Conservation (phyloP, 2,797 vertebrate species). For the Hydrophis major region DNA sequence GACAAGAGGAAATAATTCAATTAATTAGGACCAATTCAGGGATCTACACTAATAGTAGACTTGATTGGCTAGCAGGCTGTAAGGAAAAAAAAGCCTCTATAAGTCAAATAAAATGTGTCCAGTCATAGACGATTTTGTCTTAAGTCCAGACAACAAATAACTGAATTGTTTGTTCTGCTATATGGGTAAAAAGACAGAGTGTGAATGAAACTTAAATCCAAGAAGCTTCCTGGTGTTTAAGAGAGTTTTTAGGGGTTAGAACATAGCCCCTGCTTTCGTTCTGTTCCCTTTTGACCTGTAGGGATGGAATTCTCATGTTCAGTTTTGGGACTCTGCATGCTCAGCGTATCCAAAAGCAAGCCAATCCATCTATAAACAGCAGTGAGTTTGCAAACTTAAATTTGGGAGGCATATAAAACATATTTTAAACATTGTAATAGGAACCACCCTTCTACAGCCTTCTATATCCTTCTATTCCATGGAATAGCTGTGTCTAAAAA, state of each 20-base stretch:
- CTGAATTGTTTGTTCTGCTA: background rate
- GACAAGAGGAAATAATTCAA: constrained; percentile 44
- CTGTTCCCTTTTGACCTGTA: no score
- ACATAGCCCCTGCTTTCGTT: background rate
- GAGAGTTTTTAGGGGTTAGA: background rate
- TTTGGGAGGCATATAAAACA: background rate
- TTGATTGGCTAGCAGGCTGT: constrained; percentile 3
- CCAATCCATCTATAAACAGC: background rate
- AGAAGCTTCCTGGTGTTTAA: background rate
- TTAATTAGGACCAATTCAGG: constrained; percentile 44
- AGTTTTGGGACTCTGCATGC: background rate
- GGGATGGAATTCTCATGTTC: background rate
- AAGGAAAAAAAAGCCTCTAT: background rate
- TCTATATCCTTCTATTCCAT: background rate
- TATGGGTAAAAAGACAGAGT: background rate
- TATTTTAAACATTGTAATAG: background rate
- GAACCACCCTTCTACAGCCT: background rate
- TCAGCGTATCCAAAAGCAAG: background rate
- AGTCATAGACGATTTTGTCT: background rate
- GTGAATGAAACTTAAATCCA: background rate
- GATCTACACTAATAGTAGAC: constrained; percentile 3
- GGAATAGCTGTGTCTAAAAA: background rate
- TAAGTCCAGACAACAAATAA: background rate
- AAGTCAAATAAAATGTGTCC: background rate
- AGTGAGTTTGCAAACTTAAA: background rate